These are phyloP conservation scores for Drosophila ohnishii DNA, from an alignment of 1,140 invertebrate species.

Conservation along the genomic window DNA sequence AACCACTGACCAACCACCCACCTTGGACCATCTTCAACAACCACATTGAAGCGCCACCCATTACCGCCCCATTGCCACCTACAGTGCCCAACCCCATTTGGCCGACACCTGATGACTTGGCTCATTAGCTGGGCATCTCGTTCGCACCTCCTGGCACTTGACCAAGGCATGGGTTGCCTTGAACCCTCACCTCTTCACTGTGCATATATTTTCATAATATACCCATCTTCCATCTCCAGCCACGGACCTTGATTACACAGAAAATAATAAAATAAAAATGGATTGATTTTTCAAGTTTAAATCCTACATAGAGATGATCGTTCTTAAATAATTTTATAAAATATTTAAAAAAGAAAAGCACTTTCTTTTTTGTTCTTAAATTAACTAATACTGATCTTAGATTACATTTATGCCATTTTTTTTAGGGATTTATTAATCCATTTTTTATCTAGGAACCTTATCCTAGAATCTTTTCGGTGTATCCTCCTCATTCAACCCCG, in stretches of 20 bases:
- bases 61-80: constrained; percentile 5
- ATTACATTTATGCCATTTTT: too few species aligned
- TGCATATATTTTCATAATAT: constrained; percentile 71
- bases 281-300: not conserved
- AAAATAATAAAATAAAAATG: not conserved
- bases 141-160: constrained; percentile 38
- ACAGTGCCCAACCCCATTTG: constrained; percentile 28
- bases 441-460: too few species aligned
- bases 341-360: not conserved
- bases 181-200: constrained; percentile 43
- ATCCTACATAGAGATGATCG: not conserved
- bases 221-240: constrained; percentile 19
- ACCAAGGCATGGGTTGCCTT: constrained; percentile 23
- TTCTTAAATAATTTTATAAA: not conserved
- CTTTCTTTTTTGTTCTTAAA: not conserved
- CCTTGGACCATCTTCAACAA: not conserved
- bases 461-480: not conserved
- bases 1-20: constrained; percentile 5
- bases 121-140: constrained; percentile 66
- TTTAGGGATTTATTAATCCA: not conserved
- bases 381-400: not conserved
- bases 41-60: constrained; percentile 5
- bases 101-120: constrained; percentile 47
- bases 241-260: constrained; percentile 1
- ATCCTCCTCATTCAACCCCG: not conserved